Conservation (phyloP, 2,113 vertebrate genomes). For the Campylorhamphus procurvoides region DNA sequence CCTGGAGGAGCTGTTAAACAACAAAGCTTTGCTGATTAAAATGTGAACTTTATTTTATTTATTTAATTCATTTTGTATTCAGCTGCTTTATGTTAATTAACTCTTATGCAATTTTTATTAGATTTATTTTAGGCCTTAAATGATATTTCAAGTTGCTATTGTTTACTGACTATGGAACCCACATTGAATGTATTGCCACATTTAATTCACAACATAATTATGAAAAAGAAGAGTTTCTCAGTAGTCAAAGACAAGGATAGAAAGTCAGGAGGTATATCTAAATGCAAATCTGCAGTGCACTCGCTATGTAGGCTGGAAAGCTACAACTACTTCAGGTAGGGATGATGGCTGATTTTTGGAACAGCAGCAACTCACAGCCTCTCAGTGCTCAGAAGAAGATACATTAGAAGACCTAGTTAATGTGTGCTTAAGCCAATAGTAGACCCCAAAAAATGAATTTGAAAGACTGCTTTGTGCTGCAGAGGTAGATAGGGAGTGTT, state of each 20-base stretch:
- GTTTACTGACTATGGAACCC: not conserved
- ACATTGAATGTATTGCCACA: not conserved
- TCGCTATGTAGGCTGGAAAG: not conserved
- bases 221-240: not conserved
- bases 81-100: constrained; percentile 60
- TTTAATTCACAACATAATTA: not conserved
- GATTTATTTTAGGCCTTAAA: constrained; percentile 55
- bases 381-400: not conserved
- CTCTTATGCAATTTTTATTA: constrained; percentile 58
- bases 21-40: constrained; percentile 64
- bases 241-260: not conserved
- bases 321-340: not conserved
- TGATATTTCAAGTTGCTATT: constrained; percentile 50
- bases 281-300: not conserved
- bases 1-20: constrained; percentile 60
- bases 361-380: not conserved
- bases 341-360: not conserved
- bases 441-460: not conserved
- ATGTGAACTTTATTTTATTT: constrained; percentile 67
- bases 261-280: not conserved
- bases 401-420: not conserved
- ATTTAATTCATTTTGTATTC: constrained; percentile 41
- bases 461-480: not conserved
- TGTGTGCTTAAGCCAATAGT: not conserved
- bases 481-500: not conserved